Percentiles rank a stretch among this genome's conserved stretches.
Conservation (phyloP, 2,888 invertebrate genomes). For the Drosophila recens region DNA sequence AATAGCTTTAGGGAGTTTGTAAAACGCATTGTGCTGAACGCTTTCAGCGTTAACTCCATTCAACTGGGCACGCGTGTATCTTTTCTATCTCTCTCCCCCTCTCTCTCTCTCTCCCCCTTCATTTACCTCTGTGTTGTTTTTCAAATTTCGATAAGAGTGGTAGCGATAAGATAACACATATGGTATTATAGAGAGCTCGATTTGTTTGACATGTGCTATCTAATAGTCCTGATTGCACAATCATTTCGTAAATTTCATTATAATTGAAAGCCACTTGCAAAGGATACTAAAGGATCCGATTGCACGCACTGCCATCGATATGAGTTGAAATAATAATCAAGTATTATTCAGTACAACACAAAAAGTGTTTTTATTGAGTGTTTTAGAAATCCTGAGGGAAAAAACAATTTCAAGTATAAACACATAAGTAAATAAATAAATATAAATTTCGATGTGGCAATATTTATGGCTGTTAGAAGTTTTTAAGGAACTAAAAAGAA, state of each 20-base stretch:
- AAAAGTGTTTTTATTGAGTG: no score
- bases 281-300: slow-evolving; percentile 25
- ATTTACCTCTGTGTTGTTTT: slow-evolving; percentile 23
- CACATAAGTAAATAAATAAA: no score
- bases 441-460: no score
- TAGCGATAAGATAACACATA: slow-evolving; percentile 66
- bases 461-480: no score
- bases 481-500: no score
- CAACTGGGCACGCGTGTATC: slow-evolving; percentile 68
- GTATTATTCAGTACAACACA: no score
- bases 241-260: slow-evolving; percentile 66
- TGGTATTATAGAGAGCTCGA: slow-evolving; percentile 39
- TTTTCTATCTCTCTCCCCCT: background rate
- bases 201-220: slow-evolving; percentile 74
- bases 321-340: background rate
- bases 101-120: background rate
- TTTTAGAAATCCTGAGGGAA: no score
- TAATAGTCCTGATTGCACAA: slow-evolving; percentile 72
- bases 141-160: slow-evolving; percentile 28
- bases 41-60: slow-evolving; percentile 73
- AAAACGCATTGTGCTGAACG: slow-evolving; percentile 71
- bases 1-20: slow-evolving; percentile 74
- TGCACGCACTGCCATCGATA: background rate
- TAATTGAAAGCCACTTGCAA: slow-evolving; percentile 63
- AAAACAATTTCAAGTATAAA: no score